Evolutionary conservation across 2,113 vertebrate species (phyloP).

Genomic region (Australoheros scitulus): DNA sequence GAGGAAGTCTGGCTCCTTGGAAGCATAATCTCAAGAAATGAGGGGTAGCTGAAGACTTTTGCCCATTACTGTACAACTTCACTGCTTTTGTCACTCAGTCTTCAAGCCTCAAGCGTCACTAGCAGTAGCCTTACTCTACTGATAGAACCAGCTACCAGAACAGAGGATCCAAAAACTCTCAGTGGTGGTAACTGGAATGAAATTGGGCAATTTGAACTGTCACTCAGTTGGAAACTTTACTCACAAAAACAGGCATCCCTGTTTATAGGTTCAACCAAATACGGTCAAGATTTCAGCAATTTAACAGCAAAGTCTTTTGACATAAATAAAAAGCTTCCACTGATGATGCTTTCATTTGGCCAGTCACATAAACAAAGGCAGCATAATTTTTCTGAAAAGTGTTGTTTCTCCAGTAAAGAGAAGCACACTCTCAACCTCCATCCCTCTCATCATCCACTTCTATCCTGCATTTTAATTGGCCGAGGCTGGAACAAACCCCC

Average conservation of each 20-base stretch:
- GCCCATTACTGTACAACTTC: accelerated
- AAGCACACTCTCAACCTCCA: slow-evolving; percentile 23
- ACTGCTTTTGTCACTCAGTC: neutral
- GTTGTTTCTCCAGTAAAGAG: slow-evolving; percentile 24
- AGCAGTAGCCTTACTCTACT: neutral
- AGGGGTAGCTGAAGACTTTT: neutral
- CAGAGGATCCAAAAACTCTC: neutral
- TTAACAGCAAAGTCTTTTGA: neutral
- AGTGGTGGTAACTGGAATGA: neutral
- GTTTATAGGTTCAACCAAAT: neutral
- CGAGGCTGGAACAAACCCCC: slow-evolving; percentile 26
- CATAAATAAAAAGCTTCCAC: neutral
- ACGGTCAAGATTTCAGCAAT: neutral
- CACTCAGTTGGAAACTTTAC: too few relatives aligned
- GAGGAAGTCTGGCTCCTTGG: neutral
- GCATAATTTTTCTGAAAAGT: neutral
- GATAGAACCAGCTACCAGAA: neutral
- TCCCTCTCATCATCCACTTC: slow-evolving; percentile 36
- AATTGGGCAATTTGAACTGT: neutral
- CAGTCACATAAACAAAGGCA: neutral
- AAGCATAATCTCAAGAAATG: neutral
- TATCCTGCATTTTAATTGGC: slow-evolving; percentile 60
- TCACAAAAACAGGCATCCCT: neutral
- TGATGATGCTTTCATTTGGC: neutral
- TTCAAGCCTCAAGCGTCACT: neutral